Base-by-base conservation (phyloP, 2,888 invertebrate genomes). In the Troides helena region DNA sequence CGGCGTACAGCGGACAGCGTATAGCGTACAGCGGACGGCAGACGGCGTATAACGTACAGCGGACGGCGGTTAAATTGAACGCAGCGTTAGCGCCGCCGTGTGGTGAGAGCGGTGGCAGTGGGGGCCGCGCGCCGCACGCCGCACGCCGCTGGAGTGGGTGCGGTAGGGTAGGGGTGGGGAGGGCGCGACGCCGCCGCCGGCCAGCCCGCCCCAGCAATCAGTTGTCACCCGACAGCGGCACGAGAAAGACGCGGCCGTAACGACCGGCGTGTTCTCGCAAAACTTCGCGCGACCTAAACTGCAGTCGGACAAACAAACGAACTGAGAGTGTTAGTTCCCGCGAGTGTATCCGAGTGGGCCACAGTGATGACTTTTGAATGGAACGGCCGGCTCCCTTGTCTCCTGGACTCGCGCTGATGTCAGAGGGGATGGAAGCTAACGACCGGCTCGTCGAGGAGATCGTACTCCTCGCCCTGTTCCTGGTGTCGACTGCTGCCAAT, bases 401-500 rank as follows among this genome's bases (percentile, higher is more conserved):
- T 90, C 84, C 86, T 89, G 87, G 92, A 92, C 88, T 86, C 86
- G 75, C 89, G 89, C 81, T 92, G 83, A 91, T 82, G 86, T 87
- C 88, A 87, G 85, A 85, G 85, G 92, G 88, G 83, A 91, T 92
- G 92, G 92, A 87, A 81, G 79, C 84, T 80, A 89, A 85, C 80
- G 89, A 90, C 80, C 88, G 90, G 82, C 83, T 92, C 71, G 84
- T 86, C 72, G 92, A 91, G 89, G 90, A 92, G 88, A 87, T 92
- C 72, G 81, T 91, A 72, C 92, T 92, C 87, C 90, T 92, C 76
- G 87, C 87, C 71, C 84, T 95, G 77, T 94, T 95, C 82, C 88
- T 94, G 81, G 94, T 95, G 76, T 96, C 96, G 69, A 93, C 96
- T 68, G 93, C 95, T 71, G 95, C 96, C 79, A 97, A 97, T 84